Conservation (phyloP, 2,113 vertebrate genomes). For the Notarius quadriscutis region DNA sequence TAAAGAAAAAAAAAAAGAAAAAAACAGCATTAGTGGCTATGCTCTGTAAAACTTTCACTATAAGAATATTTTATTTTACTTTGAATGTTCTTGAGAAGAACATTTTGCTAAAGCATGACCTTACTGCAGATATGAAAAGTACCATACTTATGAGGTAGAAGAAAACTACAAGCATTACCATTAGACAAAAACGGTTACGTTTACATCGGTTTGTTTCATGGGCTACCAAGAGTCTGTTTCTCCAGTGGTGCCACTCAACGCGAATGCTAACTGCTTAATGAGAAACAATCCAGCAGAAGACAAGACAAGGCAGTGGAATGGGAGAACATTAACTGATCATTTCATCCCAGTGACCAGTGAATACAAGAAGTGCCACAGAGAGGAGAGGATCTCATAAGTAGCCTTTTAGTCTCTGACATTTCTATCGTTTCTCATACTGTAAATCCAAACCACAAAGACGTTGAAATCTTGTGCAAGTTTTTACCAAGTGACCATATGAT, state of each 20-base stretch:
- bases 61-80: conserved; percentile 99
- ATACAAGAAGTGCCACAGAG: conserved; percentile 63
- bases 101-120: conserved; percentile 99
- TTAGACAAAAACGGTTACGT: conserved; percentile 88
- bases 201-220: conserved; percentile 83
- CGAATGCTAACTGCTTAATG: conserved; percentile 93
- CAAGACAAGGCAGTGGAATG: conserved; percentile 88
- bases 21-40: conserved; percentile 96
- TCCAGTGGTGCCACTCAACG: conserved; percentile 99
- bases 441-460: conserved; percentile 24
- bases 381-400: conserved; percentile 54
- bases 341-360: conserved; percentile 79
- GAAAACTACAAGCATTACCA: conserved; percentile 88
- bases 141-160: conserved; percentile 98
- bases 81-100: conserved; percentile 99
- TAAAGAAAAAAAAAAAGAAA: conserved; percentile 74
- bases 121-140: conserved; percentile 92
- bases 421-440: conserved; percentile 46
- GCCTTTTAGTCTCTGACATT: conserved; percentile 58
- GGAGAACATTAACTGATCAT: conserved; percentile 82
- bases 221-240: conserved; percentile 94
- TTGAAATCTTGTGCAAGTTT: not conserved
- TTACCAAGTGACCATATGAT: not conserved
- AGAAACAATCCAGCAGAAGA: conserved; percentile 91
- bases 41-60: conserved; percentile 99